Evolutionary conservation across 1,140 invertebrate genomes (phyloP).

Genomic region (Rhagoletis zephyria): DNA sequence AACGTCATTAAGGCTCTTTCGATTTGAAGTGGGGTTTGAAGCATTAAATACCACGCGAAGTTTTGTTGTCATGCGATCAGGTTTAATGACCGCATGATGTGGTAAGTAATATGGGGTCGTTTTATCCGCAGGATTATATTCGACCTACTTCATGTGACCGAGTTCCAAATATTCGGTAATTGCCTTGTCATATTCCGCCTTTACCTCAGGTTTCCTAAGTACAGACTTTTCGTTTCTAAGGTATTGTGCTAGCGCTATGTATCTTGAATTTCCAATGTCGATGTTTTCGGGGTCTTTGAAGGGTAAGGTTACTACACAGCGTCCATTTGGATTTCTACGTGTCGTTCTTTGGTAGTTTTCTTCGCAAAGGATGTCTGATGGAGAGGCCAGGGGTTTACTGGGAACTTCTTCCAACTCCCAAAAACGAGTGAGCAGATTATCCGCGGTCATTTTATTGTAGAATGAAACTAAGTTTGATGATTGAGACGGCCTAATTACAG

Average conservation of each 20-base stretch:
- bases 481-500: too few relatives aligned
- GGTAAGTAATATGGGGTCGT: constrained; percentile 42
- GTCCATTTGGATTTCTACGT: too few relatives aligned
- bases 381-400: too few relatives aligned
- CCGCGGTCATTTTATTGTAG: too few relatives aligned
- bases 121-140: constrained; percentile 57
- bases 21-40: constrained; percentile 55
- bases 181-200: constrained; percentile 55
- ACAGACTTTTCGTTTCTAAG: constrained; percentile 56
- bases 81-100: constrained; percentile 64
- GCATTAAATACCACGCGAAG: constrained; percentile 61
- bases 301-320: too few relatives aligned
- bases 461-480: too few relatives aligned
- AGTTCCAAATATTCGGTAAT: constrained; percentile 62
- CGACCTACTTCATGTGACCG: constrained; percentile 60
- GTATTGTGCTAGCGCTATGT: constrained; percentile 57
- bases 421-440: too few relatives aligned
- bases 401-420: too few relatives aligned
- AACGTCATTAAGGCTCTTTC: constrained; percentile 58
- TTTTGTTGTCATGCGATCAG: constrained; percentile 57
- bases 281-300: not conserved
- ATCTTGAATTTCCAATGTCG: constrained; percentile 56
- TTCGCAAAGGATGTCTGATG: too few relatives aligned
- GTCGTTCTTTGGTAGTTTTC: too few relatives aligned
- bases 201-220: constrained; percentile 54